phyloP scores from a whole-genome alignment of 2,113 vertebrate species.

The Protobothrops mucrosquamatus region DNA sequence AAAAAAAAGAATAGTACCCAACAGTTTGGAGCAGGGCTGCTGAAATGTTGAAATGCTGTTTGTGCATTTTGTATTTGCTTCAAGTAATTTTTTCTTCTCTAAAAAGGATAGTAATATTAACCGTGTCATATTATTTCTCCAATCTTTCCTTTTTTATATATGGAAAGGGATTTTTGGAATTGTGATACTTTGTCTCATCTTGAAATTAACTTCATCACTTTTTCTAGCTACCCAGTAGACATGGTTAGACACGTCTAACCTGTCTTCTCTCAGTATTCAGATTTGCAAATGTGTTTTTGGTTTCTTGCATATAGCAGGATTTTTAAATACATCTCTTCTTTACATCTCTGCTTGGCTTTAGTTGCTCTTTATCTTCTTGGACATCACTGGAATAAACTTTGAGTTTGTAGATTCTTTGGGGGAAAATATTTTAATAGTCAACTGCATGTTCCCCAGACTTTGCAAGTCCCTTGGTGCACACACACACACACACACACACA shows the following conservation, averaged over 20 bases:
- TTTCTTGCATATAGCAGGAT: conserved; percentile 18
- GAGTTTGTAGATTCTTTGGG: conserved; percentile 56
- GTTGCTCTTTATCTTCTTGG: conserved; percentile 57
- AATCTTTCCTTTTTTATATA: neutral
- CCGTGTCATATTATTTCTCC: neutral
- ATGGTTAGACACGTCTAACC: neutral
- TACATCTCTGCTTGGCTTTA: conserved; percentile 51
- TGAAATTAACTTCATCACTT: conserved; percentile 22
- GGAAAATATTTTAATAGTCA: conserved; percentile 53
- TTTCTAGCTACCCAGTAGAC: conserved; percentile 8
- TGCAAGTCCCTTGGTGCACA: conserved; percentile 33
- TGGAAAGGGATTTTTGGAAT: neutral
- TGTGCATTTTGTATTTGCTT: neutral
- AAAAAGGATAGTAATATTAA: neutral
- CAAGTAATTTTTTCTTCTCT: conserved; percentile 32
- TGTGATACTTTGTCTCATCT: neutral
- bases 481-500: fast-evolving
- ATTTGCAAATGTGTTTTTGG: neutral
- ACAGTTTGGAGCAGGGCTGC: neutral
- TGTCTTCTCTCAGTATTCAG: neutral
- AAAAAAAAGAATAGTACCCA: neutral
- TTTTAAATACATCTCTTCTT: neutral
- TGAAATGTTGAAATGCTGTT: neutral
- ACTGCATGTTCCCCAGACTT: conserved; percentile 60
- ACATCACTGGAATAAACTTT: conserved; percentile 55